Evolutionary conservation across 2,888 invertebrate species (phyloP), one percentile per base, ranked within the genome.

Genomic region (Drosophila rubida): DNA sequence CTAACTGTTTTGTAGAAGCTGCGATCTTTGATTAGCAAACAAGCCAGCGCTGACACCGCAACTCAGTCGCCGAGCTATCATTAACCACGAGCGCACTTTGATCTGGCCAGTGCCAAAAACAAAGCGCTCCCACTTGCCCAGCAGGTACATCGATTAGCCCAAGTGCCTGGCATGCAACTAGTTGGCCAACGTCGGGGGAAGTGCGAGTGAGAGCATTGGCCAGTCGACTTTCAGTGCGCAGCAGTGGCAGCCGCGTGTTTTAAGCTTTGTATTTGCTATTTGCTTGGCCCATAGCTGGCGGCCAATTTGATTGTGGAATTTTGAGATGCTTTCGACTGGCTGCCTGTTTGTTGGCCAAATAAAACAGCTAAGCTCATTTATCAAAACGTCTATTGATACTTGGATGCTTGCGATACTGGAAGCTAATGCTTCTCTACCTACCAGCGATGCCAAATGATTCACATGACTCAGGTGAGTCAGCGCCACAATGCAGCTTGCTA

Each of bases 201-300:
- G 1, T 25, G 25, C 0, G 22, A 6, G 5, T 32, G 2, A 78
- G 83, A 76, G 78, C 45, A 86, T 86, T 2, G 9, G 1, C 2
- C 6, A 61, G 35, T 57, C 80, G 58, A n/a, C 19, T 16, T 14
- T 8, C 6, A 6, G 1, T 3, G 5, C 13, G 6, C 13, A 25
- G 6, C 16, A 41, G 11, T 1, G n/a, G n/a, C n/a, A 32, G n/a
- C 4, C 60, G 57, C 46, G 44, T 61, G 22, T 41, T 51, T 66
- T 35, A 16, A 62, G 64, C n/a, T 54, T 50, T 65, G 64, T 80
- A 67, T 88, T 87, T 54, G 54, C 46, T 60, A 55, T 61, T 61
- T 70, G 77, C 64, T 74, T 89, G 87, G 74, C 84, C 89, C 88
- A 86, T 74, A 88, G 89, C 84, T 89, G 69, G 54, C 68, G 89